Evolutionary conservation across 2,797 vertebrate genomes (phyloP).

Genomic region (Pogonophryne albipinna): DNA sequence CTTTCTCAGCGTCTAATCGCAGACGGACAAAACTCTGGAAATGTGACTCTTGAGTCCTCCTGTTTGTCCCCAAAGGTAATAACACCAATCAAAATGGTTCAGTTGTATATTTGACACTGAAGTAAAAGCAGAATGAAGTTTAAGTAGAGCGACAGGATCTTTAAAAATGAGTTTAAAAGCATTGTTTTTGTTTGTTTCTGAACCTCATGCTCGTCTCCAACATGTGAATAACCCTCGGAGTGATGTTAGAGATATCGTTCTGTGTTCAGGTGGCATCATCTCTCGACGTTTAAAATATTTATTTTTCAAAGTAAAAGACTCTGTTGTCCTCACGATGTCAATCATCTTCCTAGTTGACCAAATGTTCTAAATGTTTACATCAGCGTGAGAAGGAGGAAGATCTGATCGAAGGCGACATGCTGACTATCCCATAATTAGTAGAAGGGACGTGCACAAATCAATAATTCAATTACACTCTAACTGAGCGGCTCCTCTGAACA

Average conservation of each 20-base stretch:
- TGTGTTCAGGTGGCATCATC: conserved; percentile 39
- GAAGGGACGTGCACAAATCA: no score
- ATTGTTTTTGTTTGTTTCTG: background rate
- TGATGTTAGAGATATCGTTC: conserved; percentile 18
- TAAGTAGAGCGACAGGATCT: background rate
- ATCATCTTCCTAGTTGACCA: conserved; percentile 74
- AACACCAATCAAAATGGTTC: no score
- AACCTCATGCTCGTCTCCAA: conserved; percentile 42
- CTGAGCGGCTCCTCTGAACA: no score
- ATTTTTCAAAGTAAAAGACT: conserved; percentile 36
- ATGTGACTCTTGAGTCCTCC: background rate
- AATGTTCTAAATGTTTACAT: conserved; percentile 77
- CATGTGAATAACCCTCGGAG: conserved; percentile 72
- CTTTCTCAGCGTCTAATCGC: background rate
- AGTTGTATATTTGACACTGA: no score
- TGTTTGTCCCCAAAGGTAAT: no score
- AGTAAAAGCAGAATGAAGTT: background rate
- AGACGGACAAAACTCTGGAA: background rate
- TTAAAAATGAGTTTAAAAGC: conserved; percentile 29
- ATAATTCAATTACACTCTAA: no score
- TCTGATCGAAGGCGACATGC: conserved; percentile 1
- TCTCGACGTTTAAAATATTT: conserved; percentile 39
- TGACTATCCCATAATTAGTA: conserved; percentile 2
- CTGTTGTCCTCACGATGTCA: conserved; percentile 59
- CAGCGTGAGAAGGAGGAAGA: conserved; percentile 51